These are phyloP conservation scores for Caenorhabditis tropicalis DNA, from an alignment of 1,140 invertebrate genomes.

Conservation along the genomic window DNA sequence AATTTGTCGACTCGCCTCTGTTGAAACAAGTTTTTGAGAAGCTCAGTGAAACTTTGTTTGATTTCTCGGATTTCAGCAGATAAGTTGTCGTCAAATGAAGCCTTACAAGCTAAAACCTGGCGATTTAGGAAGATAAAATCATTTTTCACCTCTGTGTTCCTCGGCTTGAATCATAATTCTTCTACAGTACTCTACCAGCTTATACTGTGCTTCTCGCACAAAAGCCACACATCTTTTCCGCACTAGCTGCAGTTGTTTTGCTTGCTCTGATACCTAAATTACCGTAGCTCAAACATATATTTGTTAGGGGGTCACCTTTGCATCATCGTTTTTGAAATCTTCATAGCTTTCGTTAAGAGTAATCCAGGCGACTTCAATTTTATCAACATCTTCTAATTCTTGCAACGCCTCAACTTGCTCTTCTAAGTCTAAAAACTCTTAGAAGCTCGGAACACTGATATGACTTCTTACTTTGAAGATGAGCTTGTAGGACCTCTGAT, in stretches of 20 bases:
- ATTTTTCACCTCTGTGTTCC: background rate
- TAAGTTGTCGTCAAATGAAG: background rate
- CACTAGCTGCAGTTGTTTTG: background rate
- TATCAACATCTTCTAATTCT: background rate
- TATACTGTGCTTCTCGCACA: background rate
- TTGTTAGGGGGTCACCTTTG: background rate
- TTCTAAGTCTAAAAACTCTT: background rate
- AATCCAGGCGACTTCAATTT: constrained; percentile 5
- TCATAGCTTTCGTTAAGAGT: background rate
- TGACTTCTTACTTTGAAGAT: background rate
- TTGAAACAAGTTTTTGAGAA: background rate
- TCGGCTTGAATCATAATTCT: constrained; percentile 22
- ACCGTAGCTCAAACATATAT: background rate
- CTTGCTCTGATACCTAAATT: background rate
- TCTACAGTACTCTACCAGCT: background rate
- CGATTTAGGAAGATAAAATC: background rate
- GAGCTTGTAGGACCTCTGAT: background rate
- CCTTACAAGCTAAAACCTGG: background rate
- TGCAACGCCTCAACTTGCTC: background rate
- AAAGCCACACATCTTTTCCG: background rate
- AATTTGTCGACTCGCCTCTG: constrained; percentile 21
- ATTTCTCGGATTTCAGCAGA: background rate
- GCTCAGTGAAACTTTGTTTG: background rate
- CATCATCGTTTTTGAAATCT: background rate
- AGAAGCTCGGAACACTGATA: background rate